phyloP scores from a whole-genome alignment of 2,113 vertebrate species.

The Malurus alboscapulatus region DNA sequence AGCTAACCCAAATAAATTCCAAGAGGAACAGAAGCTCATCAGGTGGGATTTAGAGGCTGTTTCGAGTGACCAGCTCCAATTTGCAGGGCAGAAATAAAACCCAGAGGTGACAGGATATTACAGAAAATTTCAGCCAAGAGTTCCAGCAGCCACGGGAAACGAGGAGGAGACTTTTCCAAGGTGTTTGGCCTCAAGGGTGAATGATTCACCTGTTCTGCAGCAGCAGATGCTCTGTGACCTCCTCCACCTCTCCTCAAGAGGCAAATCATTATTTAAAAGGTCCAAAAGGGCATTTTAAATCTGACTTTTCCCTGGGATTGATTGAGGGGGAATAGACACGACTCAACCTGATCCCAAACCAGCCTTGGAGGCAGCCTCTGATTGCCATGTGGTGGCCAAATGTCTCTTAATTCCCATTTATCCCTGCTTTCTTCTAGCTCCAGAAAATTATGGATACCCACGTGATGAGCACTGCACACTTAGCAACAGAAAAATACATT shows the following conservation, averaged over 20 bases:
- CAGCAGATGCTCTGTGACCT: not conserved
- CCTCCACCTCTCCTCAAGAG: not conserved
- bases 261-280: not conserved
- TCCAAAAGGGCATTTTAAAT: not conserved
- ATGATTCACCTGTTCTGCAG: not conserved
- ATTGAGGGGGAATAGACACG: not conserved
- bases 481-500: not conserved
- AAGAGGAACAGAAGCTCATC: not conserved
- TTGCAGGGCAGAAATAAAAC: not conserved
- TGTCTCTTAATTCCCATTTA: not conserved
- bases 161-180: slow-evolving; percentile 11
- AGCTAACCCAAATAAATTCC: not conserved
- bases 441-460: not conserved
- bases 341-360: not conserved
- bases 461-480: not conserved
- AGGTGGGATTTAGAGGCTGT: not conserved
- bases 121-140: slow-evolving; percentile 25
- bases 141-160: not conserved
- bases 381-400: not conserved
- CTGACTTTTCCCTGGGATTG: not conserved
- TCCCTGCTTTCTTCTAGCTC: not conserved
- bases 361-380: not conserved
- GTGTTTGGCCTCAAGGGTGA: slow-evolving; percentile 27
- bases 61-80: not conserved
- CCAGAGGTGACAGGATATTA: slow-evolving; percentile 62